Base-by-base conservation (phyloP, 2,113 vertebrate genomes). In the Alethe castanea region DNA sequence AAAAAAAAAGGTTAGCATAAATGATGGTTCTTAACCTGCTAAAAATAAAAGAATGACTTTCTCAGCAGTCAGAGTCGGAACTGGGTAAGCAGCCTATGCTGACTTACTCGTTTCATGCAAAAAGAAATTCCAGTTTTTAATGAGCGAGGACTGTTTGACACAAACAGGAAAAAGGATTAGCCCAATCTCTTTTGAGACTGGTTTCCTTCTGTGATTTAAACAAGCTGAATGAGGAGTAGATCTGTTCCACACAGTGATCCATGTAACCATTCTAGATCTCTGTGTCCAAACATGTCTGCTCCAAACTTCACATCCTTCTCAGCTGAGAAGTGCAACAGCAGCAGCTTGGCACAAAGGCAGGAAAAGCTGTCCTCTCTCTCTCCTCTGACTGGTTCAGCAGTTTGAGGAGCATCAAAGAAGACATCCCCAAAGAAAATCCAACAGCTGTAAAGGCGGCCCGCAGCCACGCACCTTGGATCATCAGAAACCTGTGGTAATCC, bases 1-100 rank as follows among this genome's bases (percentile, higher is more conserved):
- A 93, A 95, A 93, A 92, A 94, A 80, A 40, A 40, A 40, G 40
- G 90, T 83, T 97, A 95, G 91, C 94, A 94, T 80, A 91, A 94
- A 93, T 28, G 52, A 69, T 96, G 83, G 86, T 93, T 69, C 81
- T 94, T 80, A 91, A 79, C 81, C 78, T 70, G 92, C 79, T 92
- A 71, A 90, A 96, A 95, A 94, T 23, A 91, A 94, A 96, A 91
- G 20, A 87, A 87, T 42, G 0, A 92, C 92, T 96, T 90, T 94
- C 90, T 95, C 83, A 92, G 86, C 84, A 88, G 81, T 48, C 3
- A 0, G 90, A 86, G 62, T 10, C 79, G 86, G 86, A 90, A 85
- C 53, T 44, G 65, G 67, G 65, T 67, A 78, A 93, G 80, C 31
- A 86, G 70, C 36, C 72, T 83, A 25, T 1, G 2, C 31, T 23